Evolutionary conservation across 1,140 invertebrate species (phyloP).

Genomic region (Ips typographus): DNA sequence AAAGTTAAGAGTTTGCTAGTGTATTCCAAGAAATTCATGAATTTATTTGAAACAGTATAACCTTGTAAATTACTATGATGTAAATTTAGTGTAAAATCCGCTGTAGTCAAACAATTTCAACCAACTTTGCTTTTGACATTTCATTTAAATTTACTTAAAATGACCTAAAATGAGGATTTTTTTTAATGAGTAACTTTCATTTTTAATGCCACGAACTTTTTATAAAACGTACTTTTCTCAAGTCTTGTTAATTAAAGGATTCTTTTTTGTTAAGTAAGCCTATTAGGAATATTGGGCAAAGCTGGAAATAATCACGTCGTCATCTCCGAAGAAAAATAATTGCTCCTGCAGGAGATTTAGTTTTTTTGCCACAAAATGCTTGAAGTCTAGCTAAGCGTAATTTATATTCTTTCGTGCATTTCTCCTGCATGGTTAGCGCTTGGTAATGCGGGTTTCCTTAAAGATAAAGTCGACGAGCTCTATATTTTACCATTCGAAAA

Average conservation of each 20-base stretch:
- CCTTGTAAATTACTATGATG: too few species aligned
- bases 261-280: constrained; percentile 23
- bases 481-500: constrained; percentile 43
- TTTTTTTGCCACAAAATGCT: neutral
- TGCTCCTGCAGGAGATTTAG: constrained; percentile 6
- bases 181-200: too few species aligned
- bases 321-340: constrained; percentile 16
- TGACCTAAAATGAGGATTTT: too few species aligned
- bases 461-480: constrained; percentile 41
- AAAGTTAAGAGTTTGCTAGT: too few species aligned
- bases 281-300: constrained; percentile 16
- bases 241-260: constrained; percentile 19
- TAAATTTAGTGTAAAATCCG: too few species aligned
- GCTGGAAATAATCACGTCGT: constrained; percentile 25
- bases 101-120: too few species aligned
- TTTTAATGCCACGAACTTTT: too few species aligned
- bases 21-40: too few species aligned
- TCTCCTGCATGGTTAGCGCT: constrained; percentile 21
- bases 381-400: neutral
- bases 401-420: constrained; percentile 35
- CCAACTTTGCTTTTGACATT: too few species aligned
- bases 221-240: constrained; percentile 1
- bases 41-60: too few species aligned
- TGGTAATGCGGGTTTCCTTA: constrained; percentile 34
- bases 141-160: too few species aligned